phyloP scores from a whole-genome alignment of 2,113 vertebrate genomes.

The Excalfactoria chinensis region DNA sequence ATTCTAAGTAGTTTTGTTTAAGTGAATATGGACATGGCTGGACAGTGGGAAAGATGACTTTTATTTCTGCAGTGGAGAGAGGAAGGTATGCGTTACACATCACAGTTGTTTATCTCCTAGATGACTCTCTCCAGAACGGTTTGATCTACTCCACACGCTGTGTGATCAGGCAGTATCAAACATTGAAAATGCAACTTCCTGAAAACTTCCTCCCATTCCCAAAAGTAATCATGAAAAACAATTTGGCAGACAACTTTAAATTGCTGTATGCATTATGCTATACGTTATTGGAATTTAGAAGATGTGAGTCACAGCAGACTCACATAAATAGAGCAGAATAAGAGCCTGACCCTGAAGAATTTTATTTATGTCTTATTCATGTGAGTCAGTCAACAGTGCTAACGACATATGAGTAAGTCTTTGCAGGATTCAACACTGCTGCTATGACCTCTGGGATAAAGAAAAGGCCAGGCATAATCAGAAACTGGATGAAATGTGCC shows the following conservation, averaged over 20 bases:
- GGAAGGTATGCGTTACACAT: neutral
- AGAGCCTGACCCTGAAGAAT: neutral
- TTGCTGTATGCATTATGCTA: neutral
- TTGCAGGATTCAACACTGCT: neutral
- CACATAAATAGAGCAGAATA: neutral
- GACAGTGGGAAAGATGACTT: neutral
- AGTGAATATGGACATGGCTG: neutral
- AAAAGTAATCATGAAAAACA: neutral
- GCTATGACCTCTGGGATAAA: neutral
- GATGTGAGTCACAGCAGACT: neutral
- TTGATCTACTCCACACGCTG: neutral
- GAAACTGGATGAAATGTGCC: neutral
- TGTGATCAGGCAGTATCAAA: neutral
- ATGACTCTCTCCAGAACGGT: neutral
- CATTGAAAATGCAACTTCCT: neutral
- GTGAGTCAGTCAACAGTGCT: neutral
- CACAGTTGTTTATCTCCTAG: neutral
- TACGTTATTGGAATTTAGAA: neutral
- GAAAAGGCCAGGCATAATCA: neutral
- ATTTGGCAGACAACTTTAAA: neutral
- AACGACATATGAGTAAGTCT: neutral
- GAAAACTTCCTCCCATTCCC: neutral
- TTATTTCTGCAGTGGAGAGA: neutral
- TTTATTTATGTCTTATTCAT: neutral
- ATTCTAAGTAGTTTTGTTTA: neutral